Evolutionary conservation across 2,888 invertebrate species (phyloP).

Genomic region (Podotricha telesiphe): DNA sequence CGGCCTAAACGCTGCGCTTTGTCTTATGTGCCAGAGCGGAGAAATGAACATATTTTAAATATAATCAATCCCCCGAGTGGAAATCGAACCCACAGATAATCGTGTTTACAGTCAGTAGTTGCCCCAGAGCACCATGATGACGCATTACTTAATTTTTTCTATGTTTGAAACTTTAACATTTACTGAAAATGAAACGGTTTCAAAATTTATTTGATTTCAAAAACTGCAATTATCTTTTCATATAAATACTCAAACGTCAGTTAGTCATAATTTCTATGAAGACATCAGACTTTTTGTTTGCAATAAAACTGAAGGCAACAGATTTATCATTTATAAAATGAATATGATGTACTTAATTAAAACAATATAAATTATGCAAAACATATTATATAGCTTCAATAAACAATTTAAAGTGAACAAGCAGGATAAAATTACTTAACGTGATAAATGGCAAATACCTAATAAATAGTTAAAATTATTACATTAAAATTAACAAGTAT

Average conservation of each 20-base stretch:
- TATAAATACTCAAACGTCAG: slow-evolving; percentile 6
- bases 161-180: neutral
- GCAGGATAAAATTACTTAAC: too few relatives aligned
- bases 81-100: too few relatives aligned
- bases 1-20: too few relatives aligned
- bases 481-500: too few relatives aligned
- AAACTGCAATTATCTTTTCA: slow-evolving; percentile 3
- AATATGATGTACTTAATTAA: slow-evolving; percentile 5
- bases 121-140: too few relatives aligned
- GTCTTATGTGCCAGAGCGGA: too few relatives aligned
- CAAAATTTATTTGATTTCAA: slow-evolving; percentile 3
- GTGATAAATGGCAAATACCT: too few relatives aligned
- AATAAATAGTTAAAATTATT: too few relatives aligned
- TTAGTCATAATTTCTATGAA: slow-evolving; percentile 14
- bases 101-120: too few relatives aligned
- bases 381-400: neutral
- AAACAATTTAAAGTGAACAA: neutral
- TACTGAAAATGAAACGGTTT: neutral
- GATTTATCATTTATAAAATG: neutral
- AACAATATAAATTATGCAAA: neutral
- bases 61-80: too few relatives aligned
- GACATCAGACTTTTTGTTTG: slow-evolving; percentile 7
- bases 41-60: too few relatives aligned
- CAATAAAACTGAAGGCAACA: slow-evolving; percentile 11
- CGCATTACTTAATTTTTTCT: too few relatives aligned